Evolutionary conservation across 2,797 vertebrate species (phyloP).

Genomic region (Chelonia mydas): DNA sequence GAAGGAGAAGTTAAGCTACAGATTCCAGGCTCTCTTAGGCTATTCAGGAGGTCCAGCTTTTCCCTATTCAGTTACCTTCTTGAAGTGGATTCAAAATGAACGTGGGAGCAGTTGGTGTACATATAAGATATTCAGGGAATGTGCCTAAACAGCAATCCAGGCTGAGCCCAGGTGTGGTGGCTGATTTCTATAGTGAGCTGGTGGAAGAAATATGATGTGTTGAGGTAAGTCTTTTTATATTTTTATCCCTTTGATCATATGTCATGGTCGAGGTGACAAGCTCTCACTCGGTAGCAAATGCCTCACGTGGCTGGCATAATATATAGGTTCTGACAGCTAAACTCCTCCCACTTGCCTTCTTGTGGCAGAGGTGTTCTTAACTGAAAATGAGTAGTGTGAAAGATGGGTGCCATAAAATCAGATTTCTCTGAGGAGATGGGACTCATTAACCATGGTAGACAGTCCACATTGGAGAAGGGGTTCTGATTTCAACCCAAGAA

Average conservation of each 20-base stretch:
- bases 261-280: background rate
- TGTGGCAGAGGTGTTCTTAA: background rate
- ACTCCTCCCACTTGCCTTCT: background rate
- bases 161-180: background rate
- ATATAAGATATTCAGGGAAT: slow-evolving; percentile 3
- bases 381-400: background rate
- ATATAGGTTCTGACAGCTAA: background rate
- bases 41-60: slow-evolving; percentile 21
- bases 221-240: slow-evolving; percentile 48
- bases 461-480: no score
- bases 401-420: background rate
- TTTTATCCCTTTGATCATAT: slow-evolving; percentile 42
- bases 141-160: slow-evolving; percentile 1
- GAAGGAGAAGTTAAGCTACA: background rate
- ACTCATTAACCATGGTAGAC: no score
- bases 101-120: background rate
- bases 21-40: background rate
- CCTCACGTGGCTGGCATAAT: background rate
- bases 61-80: background rate
- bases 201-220: background rate
- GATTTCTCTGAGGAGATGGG: background rate
- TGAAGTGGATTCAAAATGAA: slow-evolving; percentile 42
- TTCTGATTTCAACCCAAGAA: no score
- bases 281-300: background rate
- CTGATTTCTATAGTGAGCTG: slow-evolving; percentile 1